Conservation (phyloP, 2,888 invertebrate species). For the Drosophila kanekoi region DNA sequence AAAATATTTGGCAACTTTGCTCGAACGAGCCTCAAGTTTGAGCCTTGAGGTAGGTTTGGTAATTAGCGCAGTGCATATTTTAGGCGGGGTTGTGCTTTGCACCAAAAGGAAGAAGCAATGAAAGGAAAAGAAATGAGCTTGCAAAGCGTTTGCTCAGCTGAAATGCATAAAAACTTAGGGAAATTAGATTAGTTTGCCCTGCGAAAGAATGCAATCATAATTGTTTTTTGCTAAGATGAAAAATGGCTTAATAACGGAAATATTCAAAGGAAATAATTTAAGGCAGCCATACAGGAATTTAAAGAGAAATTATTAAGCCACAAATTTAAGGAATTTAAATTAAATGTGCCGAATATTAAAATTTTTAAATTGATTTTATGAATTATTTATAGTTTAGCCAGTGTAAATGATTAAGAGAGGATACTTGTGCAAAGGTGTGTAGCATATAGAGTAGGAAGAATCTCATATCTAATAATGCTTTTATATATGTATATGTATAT, state of each 20-base stretch:
- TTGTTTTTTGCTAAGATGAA: background rate
- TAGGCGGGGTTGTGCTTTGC: background rate
- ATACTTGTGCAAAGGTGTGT: too few species aligned
- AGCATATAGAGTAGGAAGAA: too few species aligned
- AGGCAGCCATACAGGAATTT: background rate
- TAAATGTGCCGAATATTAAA: too few species aligned
- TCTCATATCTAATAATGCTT: too few species aligned
- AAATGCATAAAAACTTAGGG: background rate
- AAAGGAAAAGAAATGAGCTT: conserved; percentile 4
- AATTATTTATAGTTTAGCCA: too few species aligned
- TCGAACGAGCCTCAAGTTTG: conserved; percentile 1
- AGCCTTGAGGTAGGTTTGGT: conserved; percentile 24
- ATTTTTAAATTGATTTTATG: too few species aligned
- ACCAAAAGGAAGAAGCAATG: background rate
- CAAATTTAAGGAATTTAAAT: background rate
- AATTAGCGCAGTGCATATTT: conserved; percentile 40
- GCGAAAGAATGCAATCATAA: conserved; percentile 1
- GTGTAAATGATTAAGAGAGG: too few species aligned
- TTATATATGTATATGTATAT: too few species aligned
- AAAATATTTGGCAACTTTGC: conserved; percentile 51
- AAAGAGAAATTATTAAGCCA: background rate
- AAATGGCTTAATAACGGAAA: background rate
- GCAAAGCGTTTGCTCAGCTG: background rate
- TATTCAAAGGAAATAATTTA: background rate
- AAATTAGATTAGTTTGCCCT: conserved; percentile 13